Conservation (phyloP, 2,113 vertebrate species). For the Sprattus sprattus region DNA sequence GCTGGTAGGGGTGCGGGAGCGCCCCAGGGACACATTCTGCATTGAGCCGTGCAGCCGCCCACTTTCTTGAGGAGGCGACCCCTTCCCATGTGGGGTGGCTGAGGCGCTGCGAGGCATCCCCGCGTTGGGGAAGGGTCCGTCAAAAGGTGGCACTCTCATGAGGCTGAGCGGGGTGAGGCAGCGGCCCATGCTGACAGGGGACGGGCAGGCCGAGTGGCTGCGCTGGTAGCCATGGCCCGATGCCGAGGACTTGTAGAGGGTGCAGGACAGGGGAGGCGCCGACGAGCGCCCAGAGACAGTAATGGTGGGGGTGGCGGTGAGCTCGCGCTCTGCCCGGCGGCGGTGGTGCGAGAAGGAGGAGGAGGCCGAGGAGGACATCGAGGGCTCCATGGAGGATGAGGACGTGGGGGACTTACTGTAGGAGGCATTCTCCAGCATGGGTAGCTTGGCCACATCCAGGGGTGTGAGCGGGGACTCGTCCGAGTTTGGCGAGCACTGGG, state of each 20-base stretch:
- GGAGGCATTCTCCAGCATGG: conserved; percentile 86
- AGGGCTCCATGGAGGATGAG: conserved; percentile 67
- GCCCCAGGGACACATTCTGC: conserved; percentile 79
- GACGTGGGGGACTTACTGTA: conserved; percentile 88
- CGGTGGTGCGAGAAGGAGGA: conserved; percentile 75
- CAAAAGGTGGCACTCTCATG: conserved; percentile 91
- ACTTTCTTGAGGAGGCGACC: conserved; percentile 83
- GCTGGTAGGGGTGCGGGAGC: conserved; percentile 92
- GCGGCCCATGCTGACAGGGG: conserved; percentile 94
- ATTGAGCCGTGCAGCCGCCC: conserved; percentile 80
- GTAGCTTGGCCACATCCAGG: conserved; percentile 89
- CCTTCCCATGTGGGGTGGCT: conserved; percentile 85
- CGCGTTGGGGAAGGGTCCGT: conserved; percentile 83
- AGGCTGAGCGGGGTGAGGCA: conserved; percentile 95
- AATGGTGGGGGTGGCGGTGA: conserved; percentile 79
- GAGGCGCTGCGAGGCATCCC: conserved; percentile 86
- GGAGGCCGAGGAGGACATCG: conserved; percentile 68
- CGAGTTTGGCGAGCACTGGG: conserved; percentile 95
- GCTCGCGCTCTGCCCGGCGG: conserved; percentile 84
- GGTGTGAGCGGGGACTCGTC: conserved; percentile 97
- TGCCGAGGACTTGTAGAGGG: conserved; percentile 83
- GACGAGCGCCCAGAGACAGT: conserved; percentile 83
- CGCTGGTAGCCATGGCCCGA: conserved; percentile 89
- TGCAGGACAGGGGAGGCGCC: conserved; percentile 88
- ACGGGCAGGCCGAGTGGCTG: conserved; percentile 92